A percentile compares a stretch with the other conserved stretches of the same genome.
These are phyloP conservation scores for Anhinga anhinga DNA, from an alignment of 2,113 vertebrate genomes.

Conservation along the genomic window DNA sequence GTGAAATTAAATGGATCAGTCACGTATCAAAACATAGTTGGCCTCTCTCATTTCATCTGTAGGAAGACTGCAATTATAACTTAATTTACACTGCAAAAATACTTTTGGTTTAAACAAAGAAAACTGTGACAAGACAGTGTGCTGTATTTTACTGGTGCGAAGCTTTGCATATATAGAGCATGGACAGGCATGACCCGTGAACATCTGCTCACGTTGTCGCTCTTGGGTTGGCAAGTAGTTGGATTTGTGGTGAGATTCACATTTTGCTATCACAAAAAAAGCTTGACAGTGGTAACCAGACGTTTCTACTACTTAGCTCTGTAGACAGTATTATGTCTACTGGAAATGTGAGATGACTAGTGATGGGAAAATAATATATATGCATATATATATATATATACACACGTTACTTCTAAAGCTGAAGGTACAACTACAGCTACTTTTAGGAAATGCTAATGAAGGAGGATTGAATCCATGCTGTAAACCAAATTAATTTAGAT, in stretches of 20 bases:
- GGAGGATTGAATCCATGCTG: not conserved
- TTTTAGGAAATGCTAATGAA: not conserved
- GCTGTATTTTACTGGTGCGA: not conserved
- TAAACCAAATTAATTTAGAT: not conserved
- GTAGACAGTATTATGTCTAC: not conserved
- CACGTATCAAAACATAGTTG: conserved; percentile 22
- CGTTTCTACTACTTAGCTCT: not conserved
- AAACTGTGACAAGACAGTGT: not conserved
- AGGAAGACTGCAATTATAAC: conserved; percentile 56
- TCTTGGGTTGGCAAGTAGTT: not conserved
- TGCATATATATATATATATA: too few species aligned
- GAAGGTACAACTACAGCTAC: not conserved
- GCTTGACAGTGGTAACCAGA: not conserved
- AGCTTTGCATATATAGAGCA: conserved; percentile 50
- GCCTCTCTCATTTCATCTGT: conserved; percentile 47
- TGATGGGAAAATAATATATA: not conserved
- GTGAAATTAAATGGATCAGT: conserved; percentile 12
- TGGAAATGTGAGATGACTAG: not conserved
- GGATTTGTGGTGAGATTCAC: not conserved
- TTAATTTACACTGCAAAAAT: conserved; percentile 54
- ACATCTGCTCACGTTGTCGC: not conserved
- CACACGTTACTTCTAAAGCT: not conserved
- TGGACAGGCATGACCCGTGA: not conserved
- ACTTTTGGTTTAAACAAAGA: conserved; percentile 43
- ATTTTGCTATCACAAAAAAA: not conserved